Evolutionary conservation across 2,888 invertebrate genomes (phyloP), one percentile per base, ranked within the genome.

Genomic region (Clepsis dumicolana): DNA sequence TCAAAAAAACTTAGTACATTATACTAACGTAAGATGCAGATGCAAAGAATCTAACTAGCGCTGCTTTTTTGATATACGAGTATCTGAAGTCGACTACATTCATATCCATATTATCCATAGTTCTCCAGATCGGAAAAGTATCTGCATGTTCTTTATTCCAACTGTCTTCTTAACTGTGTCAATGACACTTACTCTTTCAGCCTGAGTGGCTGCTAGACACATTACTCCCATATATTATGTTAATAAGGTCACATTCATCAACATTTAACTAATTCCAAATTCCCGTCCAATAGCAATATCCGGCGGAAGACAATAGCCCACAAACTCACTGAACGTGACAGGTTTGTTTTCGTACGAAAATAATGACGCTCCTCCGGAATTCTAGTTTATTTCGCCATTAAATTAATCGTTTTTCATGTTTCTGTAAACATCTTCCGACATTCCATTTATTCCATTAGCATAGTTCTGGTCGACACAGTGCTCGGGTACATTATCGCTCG

Each of bases 361-460:
- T 61, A 65, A 65, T 60, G 21, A 54, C 16, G 14, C 16, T 25
- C 35, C 48, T 29, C 38, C 16, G 41, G 21, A 35, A 44, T 27
- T 53, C 48, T n/a, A 27, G 27, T 24, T 44, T n/a, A 18, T 54
- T 64, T 53, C 41, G 16, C 12, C 65, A 62, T 62, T 54, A 35
- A 48, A 27, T 48, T 54, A 25, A 59, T 60, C 41, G 52, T 53
- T 24, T 60, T 59, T 52, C 57, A 18, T 59, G 38, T 50, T 59
- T 59, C 53, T 35, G 53, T 32, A 41, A 44, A 54, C 27, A 59
- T 54, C 65, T 57, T 71, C 54, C 54, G 25, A 66, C 64, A 64
- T 66, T 54, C 54, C 57, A 64, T 62, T 71, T 62, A 65, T 57
- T 61, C 67, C 50, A 56, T 70, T 64, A 56, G 63, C 44, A 44